Base-by-base conservation (phyloP, 2,888 invertebrate species). In the Lathronympha strigana region DNA sequence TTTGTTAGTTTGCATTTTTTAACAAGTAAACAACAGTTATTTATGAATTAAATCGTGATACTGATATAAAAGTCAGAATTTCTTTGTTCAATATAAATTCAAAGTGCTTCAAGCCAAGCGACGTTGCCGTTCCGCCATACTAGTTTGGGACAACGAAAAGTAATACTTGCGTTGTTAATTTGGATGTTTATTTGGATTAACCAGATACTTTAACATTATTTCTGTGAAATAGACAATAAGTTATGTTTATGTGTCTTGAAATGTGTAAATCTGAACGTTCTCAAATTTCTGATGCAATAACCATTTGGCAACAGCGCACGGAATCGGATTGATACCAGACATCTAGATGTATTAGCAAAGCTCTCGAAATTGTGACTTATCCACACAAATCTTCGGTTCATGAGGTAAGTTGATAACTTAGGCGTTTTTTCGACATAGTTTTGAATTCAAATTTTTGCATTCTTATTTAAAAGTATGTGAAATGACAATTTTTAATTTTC, bases 301-400 rank as follows among this genome's bases (percentile, higher is more conserved):
- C 89, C 76, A 86, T 83, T 85, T 90, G 91, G 90, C 91, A 91
- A 90, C 91, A 88, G 81, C 84, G 90, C 88, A 73, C 80, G 75
- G 82, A 84, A 74, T 87, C 81, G 72, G 84, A 86, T 73, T 91
- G 84, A 90, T 82, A 76, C 73, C 68, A 53, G 74, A 71, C 69
- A 76, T 78, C 74, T 86, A 78, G 75, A 90, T 90, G 90, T 83
- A 79, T 85, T 88, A 81, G 70, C 74, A 76, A 80, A 84, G 78
- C 79, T 70, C 70, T 76, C 83, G 77, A 78, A 79, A 81, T 80
- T 78, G 73, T 74, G 72, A 75, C 71, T 73, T 77, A 75, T 68
- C 75, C 84, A 84, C 80, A 77, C 66, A 68, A 68, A 72, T 53
- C 64, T 72, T 67, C 68, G 51, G 73, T 87, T 80, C 83, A 90